Evolutionary conservation across 2,888 invertebrate genomes (phyloP).

Genomic region (Dioctria rufipes): DNA sequence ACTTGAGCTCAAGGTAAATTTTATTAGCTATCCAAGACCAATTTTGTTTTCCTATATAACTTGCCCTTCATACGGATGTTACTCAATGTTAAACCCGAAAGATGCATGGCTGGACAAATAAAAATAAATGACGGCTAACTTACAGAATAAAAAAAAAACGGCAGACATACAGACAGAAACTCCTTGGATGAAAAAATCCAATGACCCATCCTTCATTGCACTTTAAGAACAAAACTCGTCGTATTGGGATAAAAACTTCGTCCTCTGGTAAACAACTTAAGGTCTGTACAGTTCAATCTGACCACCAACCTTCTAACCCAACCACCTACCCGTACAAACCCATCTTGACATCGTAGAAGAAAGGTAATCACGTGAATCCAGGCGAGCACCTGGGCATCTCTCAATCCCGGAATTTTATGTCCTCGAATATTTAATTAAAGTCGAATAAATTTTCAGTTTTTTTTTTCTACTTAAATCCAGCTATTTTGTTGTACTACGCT

Average conservation of each 20-base stretch:
- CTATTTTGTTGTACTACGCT: background rate
- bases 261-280: conserved; percentile 45
- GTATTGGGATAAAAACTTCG: conserved; percentile 51
- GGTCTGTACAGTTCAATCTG: background rate
- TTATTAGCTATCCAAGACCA: conserved; percentile 51
- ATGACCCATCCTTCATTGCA: conserved; percentile 54
- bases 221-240: conserved; percentile 48
- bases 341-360: background rate
- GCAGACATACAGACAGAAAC: background rate
- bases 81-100: conserved; percentile 13
- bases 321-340: background rate
- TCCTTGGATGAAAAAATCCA: conserved; percentile 27
- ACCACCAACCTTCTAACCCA: conserved; percentile 5
- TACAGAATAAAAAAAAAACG: conserved; percentile 5
- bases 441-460: conserved; percentile 57
- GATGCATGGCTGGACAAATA: conserved; percentile 43
- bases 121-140: conserved; percentile 44
- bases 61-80: background rate
- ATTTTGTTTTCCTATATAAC: conserved; percentile 30
- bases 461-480: conserved; percentile 9
- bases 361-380: conserved; percentile 55
- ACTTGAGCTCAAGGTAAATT: conserved; percentile 52
- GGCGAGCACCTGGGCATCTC: conserved; percentile 55
- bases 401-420: conserved; percentile 55
- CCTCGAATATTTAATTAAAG: conserved; percentile 59